Base-by-base conservation (phyloP, 1,140 invertebrate species). In the Calephelis nemesis region DNA sequence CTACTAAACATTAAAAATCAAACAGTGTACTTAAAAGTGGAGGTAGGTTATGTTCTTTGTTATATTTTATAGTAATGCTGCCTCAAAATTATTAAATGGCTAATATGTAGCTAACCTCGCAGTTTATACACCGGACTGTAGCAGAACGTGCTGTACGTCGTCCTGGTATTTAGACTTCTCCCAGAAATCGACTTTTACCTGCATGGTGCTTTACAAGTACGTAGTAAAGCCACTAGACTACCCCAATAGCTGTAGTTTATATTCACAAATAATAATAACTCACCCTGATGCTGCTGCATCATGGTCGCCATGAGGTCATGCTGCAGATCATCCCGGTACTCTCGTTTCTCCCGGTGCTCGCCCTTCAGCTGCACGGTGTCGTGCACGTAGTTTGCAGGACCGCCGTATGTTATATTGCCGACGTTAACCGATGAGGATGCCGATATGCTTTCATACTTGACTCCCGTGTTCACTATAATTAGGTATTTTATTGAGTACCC, bases 251-350 rank as follows among this genome's bases (percentile, higher is more conserved):
- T n/a, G n/a, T n/a, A n/a, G n/a, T 5, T 48, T 5, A 12, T 12
- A 12, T 49, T 11, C 10, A 49, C 48, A n/a, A 6, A n/a, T 3
- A 1, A n/a, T 52, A 30, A 42, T 39, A 66, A 15, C 50, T 54
- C 48, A 83, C 88, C 81, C 73, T 92, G 87, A 40, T 90, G 88
- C 58, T 92, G 91, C 70, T 92, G 89, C 82, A 92, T 84, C 84
- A 92, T 91, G 7, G 86, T 90, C 9, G 90, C 87, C 88, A 92
- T 92, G 30, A 92, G 76, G 66, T 92, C 90, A 62, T 92, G 91
- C 54, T 90, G 84, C 30, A 87, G 64, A 60, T 91, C 87, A 65
- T 89, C 87, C 0, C 87, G 74, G 68, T 86, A 90, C 70, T 92
- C 88, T 4, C 88, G 74, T 71, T 87, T 86, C 63, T 91, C 88